Base-by-base conservation (phyloP, 2,113 vertebrate species). In the Chaetops frenatus region DNA sequence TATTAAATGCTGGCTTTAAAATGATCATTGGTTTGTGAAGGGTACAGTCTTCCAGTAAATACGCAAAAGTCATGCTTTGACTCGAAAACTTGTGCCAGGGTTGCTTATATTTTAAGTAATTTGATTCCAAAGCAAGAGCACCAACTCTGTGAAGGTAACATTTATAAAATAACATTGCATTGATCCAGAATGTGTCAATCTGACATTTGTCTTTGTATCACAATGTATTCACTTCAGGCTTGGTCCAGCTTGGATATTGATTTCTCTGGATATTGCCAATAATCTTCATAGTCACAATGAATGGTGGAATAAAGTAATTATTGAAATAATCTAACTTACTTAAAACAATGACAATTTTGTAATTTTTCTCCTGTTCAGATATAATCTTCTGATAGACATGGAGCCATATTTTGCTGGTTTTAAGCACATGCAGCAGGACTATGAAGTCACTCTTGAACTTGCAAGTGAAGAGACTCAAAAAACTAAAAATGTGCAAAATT, bases 361-460 rank as follows among this genome's bases (percentile, higher is more conserved):
- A 28, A 62, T 91, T 95, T 96, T 81, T 95, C 33, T 80, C 74
- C 38, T 77, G 6, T 85, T 67, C 58, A 97, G 97, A 38, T 79
- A 20, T 64, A 93, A 47, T 66, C n/a, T 28, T 80, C 54, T 72
- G 62, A 51, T 58, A 84, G 62, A 90, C 96, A 99, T 99, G 99
- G 99, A 99, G 97, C 97, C 99, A 2, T 99, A 98, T 97, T 98
- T 99, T 53, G 94, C 97, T 92, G 98, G 98, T 83, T 97, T 98
- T 92, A 98, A 97, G 38, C 98, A 98, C 2, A 60, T 98, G 57
- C 98, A 98, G 93, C 98, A 97, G 77, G 97, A 97, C 57, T 98
- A 97, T 53, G 97, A 97, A 23, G 95, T 97, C 76, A 96, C 96
- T 45, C 96, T 98, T 89, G 94, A 96, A 73, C 95, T 97, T 0